Conservation (phyloP, 2,888 invertebrate species). For the Caenorhabditis angaria region DNA sequence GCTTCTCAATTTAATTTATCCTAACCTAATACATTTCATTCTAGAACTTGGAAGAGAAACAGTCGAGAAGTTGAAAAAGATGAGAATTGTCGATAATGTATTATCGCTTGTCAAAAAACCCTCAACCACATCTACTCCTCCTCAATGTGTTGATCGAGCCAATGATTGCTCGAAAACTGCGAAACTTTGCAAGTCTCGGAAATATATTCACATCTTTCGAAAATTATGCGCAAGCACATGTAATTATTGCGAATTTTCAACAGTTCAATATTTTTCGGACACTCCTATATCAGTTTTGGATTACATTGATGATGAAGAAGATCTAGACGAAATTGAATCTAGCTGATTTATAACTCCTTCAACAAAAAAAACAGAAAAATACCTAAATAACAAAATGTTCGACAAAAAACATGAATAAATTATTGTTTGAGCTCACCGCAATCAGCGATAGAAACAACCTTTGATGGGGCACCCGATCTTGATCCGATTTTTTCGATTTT, state of each 20-base stretch:
- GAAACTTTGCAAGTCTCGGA: constrained; percentile 23
- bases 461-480: constrained; percentile 73
- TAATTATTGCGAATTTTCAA: constrained; percentile 18
- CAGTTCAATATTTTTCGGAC: neutral
- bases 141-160: constrained; percentile 24
- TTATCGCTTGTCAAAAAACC: constrained; percentile 18
- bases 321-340: constrained; percentile 10
- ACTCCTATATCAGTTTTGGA: neutral
- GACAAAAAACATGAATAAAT: constrained; percentile 5
- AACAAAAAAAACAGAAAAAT: constrained; percentile 16
- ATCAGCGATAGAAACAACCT: constrained; percentile 77
- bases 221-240: constrained; percentile 40
- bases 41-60: constrained; percentile 31
- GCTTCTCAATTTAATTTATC: too few relatives aligned
- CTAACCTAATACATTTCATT: constrained; percentile 2
- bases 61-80: constrained; percentile 23
- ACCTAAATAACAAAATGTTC: constrained; percentile 10
- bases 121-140: neutral
- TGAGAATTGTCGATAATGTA: constrained; percentile 31
- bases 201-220: constrained; percentile 19
- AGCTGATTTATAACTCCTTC: constrained; percentile 7
- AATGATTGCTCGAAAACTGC: constrained; percentile 26
- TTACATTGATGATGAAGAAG: constrained; percentile 15
- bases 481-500: constrained; percentile 43
- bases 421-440: constrained; percentile 58